A percentile compares a stretch with the other conserved stretches of the same genome.
phyloP scores from a whole-genome alignment of 2,888 invertebrate genomes.

The Siphlonurus alternatus region DNA sequence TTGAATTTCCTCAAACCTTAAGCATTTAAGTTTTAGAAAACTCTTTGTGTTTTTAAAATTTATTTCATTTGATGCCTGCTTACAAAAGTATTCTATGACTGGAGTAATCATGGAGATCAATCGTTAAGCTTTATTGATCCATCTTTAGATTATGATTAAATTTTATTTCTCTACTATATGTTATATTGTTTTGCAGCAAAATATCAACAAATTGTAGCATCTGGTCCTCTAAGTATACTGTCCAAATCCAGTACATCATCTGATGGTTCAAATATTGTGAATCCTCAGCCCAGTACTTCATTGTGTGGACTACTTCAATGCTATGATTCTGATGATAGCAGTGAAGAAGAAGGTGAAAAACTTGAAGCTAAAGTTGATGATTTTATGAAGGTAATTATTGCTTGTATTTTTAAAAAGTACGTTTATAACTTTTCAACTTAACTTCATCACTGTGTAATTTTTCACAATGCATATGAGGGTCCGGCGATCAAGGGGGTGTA shows the following conservation, averaged over 20 bases:
- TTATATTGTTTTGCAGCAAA: conserved; percentile 16
- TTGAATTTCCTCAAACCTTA: no score
- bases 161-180: neutral
- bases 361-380: conserved; percentile 17
- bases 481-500: no score
- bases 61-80: neutral
- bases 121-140: no score
- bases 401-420: neutral
- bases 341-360: conserved; percentile 11
- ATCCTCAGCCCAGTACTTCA: conserved; percentile 10
- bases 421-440: neutral
- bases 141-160: neutral
- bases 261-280: conserved; percentile 9
- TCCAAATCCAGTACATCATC: conserved; percentile 4
- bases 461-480: no score
- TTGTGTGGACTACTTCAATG: conserved; percentile 15
- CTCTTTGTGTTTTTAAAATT: neutral
- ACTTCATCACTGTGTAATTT: neutral
- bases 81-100: neutral
- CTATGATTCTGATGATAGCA: conserved; percentile 16
- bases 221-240: conserved; percentile 9
- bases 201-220: conserved; percentile 19
- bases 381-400: conserved; percentile 15
- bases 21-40: neutral
- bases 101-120: no score